phyloP scores from a whole-genome alignment of 2,888 invertebrate genomes.

The Tetranychus piercei region DNA sequence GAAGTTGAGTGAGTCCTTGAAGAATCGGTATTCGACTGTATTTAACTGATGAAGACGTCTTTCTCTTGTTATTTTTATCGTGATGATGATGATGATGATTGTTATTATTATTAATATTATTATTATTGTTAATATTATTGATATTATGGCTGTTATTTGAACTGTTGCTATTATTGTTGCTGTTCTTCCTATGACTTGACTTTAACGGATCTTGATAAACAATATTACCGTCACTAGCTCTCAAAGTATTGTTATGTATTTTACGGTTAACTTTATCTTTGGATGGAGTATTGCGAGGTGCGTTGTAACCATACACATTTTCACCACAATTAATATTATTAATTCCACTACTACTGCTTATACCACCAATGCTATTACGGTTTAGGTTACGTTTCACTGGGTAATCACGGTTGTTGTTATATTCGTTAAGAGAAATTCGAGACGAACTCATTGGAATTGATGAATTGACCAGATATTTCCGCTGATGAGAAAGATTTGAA shows the following conservation, averaged over 20 bases:
- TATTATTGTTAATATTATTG: too few species aligned
- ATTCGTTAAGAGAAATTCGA: neutral
- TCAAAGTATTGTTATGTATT: neutral
- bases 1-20: neutral
- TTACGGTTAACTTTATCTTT: slow-evolving; percentile 3
- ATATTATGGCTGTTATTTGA: neutral
- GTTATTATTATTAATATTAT: too few species aligned
- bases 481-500: neutral
- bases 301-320: neutral
- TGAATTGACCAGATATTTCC: neutral
- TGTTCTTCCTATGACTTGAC: neutral
- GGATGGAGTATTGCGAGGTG: neutral
- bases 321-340: neutral
- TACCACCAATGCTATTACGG: neutral
- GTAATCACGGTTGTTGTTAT: neutral
- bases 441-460: neutral
- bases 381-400: slow-evolving; percentile 5
- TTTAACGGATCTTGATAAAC: neutral
- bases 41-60: neutral
- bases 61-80: neutral
- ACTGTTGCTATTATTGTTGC: neutral
- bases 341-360: slow-evolving; percentile 7
- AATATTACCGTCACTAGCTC: neutral
- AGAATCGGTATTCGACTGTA: neutral
- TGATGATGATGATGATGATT: neutral